Evolutionary conservation across 2,888 invertebrate genomes (phyloP), one percentile per base, ranked within the genome.

Genomic region (Meliscaeva auricollis): DNA sequence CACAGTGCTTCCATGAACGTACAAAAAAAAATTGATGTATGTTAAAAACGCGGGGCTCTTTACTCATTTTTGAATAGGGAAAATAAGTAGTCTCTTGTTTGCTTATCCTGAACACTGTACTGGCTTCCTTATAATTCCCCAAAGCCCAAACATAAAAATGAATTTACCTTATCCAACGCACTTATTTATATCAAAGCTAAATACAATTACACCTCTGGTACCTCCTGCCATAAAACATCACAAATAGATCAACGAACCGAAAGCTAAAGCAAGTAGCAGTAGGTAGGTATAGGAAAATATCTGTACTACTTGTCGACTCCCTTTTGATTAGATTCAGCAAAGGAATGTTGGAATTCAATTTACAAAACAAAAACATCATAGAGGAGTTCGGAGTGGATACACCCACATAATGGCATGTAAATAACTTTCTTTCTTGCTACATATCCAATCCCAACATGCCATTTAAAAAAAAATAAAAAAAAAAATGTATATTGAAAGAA

Each of bases 391-490:
- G n/a, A 41, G n/a, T 60, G 1, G 22, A 58, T 20, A 22, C 58
- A 41, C 41, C 58, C 58, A 41, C 58, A 60, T 41, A 60, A 60
- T 60, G 58, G 20, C 58, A 60, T 22, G 58, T 60, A 60, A 60
- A 38, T 60, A 60, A 38, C 38, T 60, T 22, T 38, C 58, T 20
- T 20, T 38, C 58, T 20, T 20, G 38, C 58, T 38, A 38, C 38
- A 22, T 22, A 20, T 41, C 22, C 41, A 60, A 58, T 58, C 35
- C 38, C 20, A 38, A 60, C 58, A 60, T 60, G 13, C 13, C 38
- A 58, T n/a, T 60, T 35, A 35, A 35, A 22, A 22, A 58, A 44
- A 44, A 15, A n/a, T 3, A 15, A 5, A n/a, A 44, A 44, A 44
- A 44, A 44, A 15, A 38, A 38, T 5, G 7, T 5, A 38, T 38